Percentiles rank a stretch among this genome's conserved stretches.
Evolutionary conservation across 2,888 invertebrate species (phyloP).

Genomic region (Elgonia sp.): DNA sequence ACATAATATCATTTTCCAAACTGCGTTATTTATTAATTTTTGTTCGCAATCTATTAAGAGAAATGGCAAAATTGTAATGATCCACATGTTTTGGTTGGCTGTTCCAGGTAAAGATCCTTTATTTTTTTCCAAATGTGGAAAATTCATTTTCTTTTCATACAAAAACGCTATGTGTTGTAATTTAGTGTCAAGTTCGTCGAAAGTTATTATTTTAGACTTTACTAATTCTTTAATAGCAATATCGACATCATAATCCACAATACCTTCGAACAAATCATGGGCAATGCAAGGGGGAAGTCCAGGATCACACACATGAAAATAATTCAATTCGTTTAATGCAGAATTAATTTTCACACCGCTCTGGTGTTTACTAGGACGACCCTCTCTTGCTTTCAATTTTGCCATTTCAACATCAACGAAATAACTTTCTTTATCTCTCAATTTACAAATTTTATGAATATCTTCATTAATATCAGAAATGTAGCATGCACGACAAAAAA

Average conservation of each 20-base stretch:
- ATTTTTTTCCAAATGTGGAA: slow-evolving; percentile 22
- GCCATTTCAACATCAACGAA: slow-evolving; percentile 17
- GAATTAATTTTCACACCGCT: slow-evolving; percentile 80
- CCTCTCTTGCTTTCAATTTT: not conserved
- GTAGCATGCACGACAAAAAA: slow-evolving; percentile 45
- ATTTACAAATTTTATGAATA: slow-evolving; percentile 8
- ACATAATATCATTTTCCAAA: slow-evolving; percentile 39
- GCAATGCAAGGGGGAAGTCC: not conserved
- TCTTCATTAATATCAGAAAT: slow-evolving; percentile 48
- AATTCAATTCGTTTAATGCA: slow-evolving; percentile 59
- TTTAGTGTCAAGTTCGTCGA: slow-evolving; percentile 9
- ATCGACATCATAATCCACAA: slow-evolving; percentile 75
- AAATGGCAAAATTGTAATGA: slow-evolving; percentile 22
- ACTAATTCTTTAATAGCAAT: slow-evolving; percentile 74
- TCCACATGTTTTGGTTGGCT: slow-evolving; percentile 42
- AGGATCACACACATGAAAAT: not conserved
- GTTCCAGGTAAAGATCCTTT: slow-evolving; percentile 15
- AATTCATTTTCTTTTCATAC: slow-evolving; percentile 15
- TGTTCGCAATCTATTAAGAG: not conserved
- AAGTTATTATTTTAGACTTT: slow-evolving; percentile 37
- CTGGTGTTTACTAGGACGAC: not conserved
- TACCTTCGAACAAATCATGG: slow-evolving; percentile 1
- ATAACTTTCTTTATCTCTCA: slow-evolving; percentile 40
- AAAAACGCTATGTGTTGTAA: not conserved
- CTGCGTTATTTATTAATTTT: not conserved